phyloP scores from a whole-genome alignment of 2,888 invertebrate species.

The Drosophila algonquin region DNA sequence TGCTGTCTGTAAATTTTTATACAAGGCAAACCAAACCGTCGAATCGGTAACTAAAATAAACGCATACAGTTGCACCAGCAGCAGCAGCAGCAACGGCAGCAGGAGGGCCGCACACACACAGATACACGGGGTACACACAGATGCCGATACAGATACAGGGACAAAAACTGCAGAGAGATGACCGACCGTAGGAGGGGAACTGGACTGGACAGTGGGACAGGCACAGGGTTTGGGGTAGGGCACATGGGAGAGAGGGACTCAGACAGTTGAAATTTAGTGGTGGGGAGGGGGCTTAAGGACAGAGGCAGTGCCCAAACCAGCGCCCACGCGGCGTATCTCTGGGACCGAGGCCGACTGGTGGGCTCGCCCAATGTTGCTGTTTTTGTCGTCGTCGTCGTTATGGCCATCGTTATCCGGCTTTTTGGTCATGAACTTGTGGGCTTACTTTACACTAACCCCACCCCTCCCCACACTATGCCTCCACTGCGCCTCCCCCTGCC shows the following conservation, averaged over 20 bases:
- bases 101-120: constrained; percentile 2
- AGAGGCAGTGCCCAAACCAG: constrained; percentile 6
- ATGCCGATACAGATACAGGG: constrained; percentile 2
- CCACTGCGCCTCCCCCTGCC: background rate
- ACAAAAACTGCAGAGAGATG: constrained; percentile 19
- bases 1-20: constrained; percentile 56
- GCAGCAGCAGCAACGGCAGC: too few species aligned
- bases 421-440: constrained; percentile 76
- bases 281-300: background rate
- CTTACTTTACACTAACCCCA: constrained; percentile 20
- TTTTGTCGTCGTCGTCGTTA: constrained; percentile 3
- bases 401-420: constrained; percentile 58
- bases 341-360: background rate
- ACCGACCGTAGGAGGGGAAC: constrained; percentile 20
- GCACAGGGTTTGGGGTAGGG: constrained; percentile 4
- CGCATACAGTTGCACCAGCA: constrained; percentile 49
- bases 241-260: background rate
- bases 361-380: constrained; percentile 15
- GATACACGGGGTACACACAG: background rate
- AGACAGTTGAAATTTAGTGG: background rate
- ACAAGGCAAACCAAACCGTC: constrained; percentile 35
- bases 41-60: constrained; percentile 59
- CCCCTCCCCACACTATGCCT: constrained; percentile 4
- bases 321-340: constrained; percentile 37
- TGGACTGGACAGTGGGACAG: constrained; percentile 32